Percentiles rank a stretch among this genome's conserved stretches.
Conservation (phyloP, 2,888 invertebrate genomes). For the Lordiphosa fenestrarum region DNA sequence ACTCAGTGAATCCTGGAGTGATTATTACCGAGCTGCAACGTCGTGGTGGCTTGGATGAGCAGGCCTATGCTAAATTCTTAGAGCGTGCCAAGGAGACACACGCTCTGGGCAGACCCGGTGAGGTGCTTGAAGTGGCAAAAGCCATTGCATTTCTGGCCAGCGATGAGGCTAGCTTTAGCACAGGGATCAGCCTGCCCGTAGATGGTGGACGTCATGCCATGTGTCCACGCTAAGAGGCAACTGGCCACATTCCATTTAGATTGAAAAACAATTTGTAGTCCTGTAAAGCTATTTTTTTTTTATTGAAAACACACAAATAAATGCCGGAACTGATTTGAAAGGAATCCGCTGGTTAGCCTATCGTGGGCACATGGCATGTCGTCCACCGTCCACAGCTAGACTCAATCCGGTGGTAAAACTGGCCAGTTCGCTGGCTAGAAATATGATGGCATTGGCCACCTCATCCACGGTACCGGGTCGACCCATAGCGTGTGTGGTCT, state of each 20-base stretch:
- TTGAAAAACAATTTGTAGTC: too few relatives aligned
- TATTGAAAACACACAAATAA: constrained; percentile 26
- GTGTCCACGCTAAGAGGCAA: constrained; percentile 83
- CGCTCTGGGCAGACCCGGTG: constrained; percentile 93
- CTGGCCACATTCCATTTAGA: too few relatives aligned
- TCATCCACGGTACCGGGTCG: constrained; percentile 91
- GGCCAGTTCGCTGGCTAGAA: constrained; percentile 92
- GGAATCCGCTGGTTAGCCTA: constrained; percentile 80
- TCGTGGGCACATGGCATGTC: constrained; percentile 96
- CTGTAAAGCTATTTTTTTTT: neutral
- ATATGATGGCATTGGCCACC: constrained; percentile 94
- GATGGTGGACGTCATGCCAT: constrained; percentile 84
- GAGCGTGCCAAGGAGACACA: constrained; percentile 93
- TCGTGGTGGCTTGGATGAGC: constrained; percentile 90
- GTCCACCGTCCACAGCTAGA: constrained; percentile 95
- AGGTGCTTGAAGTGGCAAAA: constrained; percentile 90
- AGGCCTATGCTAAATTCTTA: constrained; percentile 91
- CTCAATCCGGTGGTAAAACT: constrained; percentile 95
- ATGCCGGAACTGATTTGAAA: constrained; percentile 77
- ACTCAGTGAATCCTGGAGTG: constrained; percentile 95
- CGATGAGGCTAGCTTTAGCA: constrained; percentile 85
- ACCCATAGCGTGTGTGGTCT: constrained; percentile 95
- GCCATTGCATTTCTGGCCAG: constrained; percentile 94
- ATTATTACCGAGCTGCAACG: constrained; percentile 93
- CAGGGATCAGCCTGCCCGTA: constrained; percentile 86